Base-by-base conservation (phyloP, 2,113 vertebrate species). In the Prunella fulvescens region DNA sequence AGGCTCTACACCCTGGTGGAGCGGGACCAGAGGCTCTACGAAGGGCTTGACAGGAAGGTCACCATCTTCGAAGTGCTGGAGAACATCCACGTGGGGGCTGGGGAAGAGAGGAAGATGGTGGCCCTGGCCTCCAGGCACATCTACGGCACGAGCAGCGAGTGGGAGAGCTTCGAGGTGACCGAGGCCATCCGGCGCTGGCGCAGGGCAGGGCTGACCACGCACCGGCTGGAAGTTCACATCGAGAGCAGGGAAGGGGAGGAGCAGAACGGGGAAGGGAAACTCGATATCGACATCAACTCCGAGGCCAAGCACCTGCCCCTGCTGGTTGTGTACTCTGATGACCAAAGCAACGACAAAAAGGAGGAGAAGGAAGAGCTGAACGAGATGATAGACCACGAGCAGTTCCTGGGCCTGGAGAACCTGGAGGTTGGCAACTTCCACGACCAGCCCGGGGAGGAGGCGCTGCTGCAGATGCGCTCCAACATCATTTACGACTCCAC, bases 401-500 rank as follows among this genome's bases (percentile, higher is more conserved):
- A 98, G 57, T 95, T 97, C 2, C 91, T 98, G 62, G 97, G 96
- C 19, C 94, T 98, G 67, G 98, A 98, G 62, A 95, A 98, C 84
- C 50, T 98, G 67, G 98, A 94, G 6, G 54, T 88, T 0, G 94
- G 92, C 4, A 90, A 93, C 8, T 98, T 97, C 50, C 97, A 97
- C 2, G 90, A 91, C 2, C 98, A 98, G 50, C 98, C 98, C 0
- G 98, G 98, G 5, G 99, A 99, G 91, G 99, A 98, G 90, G 98
- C 98, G 5, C 97, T 99, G 66, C 97, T 99, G 35, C 99, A 99
- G 96, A 99, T 99, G 98, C 98, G 99, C 39, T 99, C 99, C 19
- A 99, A 99, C 94, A 98, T 99, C 64, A 99, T 99, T 76, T 99
- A 99, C 1, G 99, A 99, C 95, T 98, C 99, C 1, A 98, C 98